A percentile compares a stretch with the other conserved stretches of the same genome.
phyloP scores from a whole-genome alignment of 1,140 invertebrate genomes.

The Atta cephalotes region DNA sequence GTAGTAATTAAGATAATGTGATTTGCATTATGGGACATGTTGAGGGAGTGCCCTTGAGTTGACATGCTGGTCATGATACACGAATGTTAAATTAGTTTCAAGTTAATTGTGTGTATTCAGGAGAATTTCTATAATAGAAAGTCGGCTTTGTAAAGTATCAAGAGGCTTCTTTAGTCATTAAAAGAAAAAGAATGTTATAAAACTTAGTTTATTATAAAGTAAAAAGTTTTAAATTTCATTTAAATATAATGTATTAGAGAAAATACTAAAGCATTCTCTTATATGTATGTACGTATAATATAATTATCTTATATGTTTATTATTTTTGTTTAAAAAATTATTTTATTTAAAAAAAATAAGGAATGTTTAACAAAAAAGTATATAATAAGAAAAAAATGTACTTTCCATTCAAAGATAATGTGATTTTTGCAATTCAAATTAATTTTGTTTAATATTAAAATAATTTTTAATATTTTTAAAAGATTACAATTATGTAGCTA shows the following conservation, averaged over 20 bases:
- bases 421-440: background rate
- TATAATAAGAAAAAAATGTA: background rate
- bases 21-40: slow-evolving; percentile 44
- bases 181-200: background rate
- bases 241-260: background rate
- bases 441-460: background rate
- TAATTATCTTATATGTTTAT: background rate
- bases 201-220: background rate
- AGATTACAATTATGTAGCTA: slow-evolving; percentile 4
- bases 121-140: slow-evolving; percentile 16
- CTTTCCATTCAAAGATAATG: background rate
- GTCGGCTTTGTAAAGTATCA: background rate
- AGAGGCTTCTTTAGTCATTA: background rate
- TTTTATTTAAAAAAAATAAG: background rate
- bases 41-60: slow-evolving; percentile 40
- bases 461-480: background rate
- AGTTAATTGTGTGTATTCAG: slow-evolving; percentile 46
- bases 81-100: slow-evolving; percentile 51
- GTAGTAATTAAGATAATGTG: slow-evolving; percentile 70
- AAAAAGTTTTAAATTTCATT: slow-evolving; percentile 25
- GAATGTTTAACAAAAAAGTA: background rate
- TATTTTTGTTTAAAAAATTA: background rate
- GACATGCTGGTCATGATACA: slow-evolving; percentile 40
- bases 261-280: background rate
- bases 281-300: background rate